A percentile compares a stretch with the other conserved stretches of the same genome.
phyloP scores from a whole-genome alignment of 2,113 vertebrate species.

The Nerophis ophidion region DNA sequence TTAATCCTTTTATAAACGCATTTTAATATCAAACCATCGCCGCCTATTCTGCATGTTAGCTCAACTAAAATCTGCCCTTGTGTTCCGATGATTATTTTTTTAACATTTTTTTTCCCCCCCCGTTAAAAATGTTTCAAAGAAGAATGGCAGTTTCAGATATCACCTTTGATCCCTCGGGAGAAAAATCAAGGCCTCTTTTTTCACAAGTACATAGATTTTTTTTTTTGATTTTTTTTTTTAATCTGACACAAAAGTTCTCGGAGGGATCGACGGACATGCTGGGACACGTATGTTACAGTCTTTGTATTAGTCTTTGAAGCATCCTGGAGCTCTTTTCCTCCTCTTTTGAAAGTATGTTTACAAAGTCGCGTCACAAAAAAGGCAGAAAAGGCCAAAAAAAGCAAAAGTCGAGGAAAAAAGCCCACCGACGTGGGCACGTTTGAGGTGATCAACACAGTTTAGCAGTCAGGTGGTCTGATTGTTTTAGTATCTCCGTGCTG shows the following conservation, averaged over 20 bases:
- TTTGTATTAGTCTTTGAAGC: conserved; percentile 62
- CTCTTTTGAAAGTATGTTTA: conserved; percentile 87
- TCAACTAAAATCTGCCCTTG: conserved; percentile 69
- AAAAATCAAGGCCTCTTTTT: conserved; percentile 80
- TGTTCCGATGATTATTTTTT: conserved; percentile 40
- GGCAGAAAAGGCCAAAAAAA: conserved; percentile 73
- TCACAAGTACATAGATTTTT: conserved; percentile 75
- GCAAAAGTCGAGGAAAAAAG: conserved; percentile 56
- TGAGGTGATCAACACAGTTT: conserved; percentile 87
- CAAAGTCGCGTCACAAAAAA: conserved; percentile 83
- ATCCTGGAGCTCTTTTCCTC: conserved; percentile 63
- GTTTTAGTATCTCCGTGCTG: conserved; percentile 98
- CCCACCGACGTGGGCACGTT: conserved; percentile 31
- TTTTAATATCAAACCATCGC: conserved; percentile 59
- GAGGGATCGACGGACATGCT: conserved; percentile 94
- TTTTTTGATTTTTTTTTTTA: conserved; percentile 51
- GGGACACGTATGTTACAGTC: conserved; percentile 79
- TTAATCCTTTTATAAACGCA: conserved; percentile 53
- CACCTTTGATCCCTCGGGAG: conserved; percentile 72
- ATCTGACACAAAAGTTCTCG: conserved; percentile 70
- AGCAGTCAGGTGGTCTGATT: conserved; percentile 95
- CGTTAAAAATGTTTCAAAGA: conserved; percentile 71
- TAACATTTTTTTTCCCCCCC: conserved; percentile 44
- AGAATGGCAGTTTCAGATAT: conserved; percentile 79
- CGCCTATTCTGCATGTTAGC: conserved; percentile 44